Conservation (phyloP, 1,140 invertebrate species). For the Pteromalus puparum region DNA sequence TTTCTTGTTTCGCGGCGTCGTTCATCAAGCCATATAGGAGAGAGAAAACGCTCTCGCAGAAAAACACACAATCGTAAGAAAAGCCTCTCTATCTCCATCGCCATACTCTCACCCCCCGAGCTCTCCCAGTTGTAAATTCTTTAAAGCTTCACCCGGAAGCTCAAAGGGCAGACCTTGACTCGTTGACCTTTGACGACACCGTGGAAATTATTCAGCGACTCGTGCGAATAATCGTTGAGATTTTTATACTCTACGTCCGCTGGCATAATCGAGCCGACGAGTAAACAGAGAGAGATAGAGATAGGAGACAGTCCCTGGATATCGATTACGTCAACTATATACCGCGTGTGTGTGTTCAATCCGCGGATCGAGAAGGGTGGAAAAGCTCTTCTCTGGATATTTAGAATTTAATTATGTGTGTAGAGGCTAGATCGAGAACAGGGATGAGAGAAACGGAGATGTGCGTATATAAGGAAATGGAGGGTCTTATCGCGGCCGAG, state of each 20-base stretch:
- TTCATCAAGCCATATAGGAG: neutral
- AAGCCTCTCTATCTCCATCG: no score
- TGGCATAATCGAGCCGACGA: neutral
- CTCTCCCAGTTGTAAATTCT: conserved; percentile 8
- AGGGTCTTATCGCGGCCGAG: neutral
- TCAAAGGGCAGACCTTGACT: conserved; percentile 19
- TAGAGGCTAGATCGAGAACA: neutral
- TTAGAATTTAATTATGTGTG: neutral
- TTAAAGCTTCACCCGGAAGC: neutral
- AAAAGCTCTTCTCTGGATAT: neutral
- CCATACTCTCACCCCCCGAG: neutral
- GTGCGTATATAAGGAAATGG: neutral
- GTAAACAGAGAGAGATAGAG: neutral
- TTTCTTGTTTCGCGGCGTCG: no score
- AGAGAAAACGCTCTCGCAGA: no score
- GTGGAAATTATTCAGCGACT: neutral
- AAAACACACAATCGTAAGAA: neutral
- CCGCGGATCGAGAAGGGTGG: no score
- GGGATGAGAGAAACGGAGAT: neutral
- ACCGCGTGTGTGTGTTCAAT: no score
- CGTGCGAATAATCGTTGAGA: neutral
- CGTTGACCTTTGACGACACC: neutral
- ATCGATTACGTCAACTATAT: neutral
- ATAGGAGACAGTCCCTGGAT: neutral
- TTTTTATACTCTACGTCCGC: neutral